Evolutionary conservation across 1,140 invertebrate genomes (phyloP), one percentile per base, ranked within the genome.

Genomic region (Bombyx mori): DNA sequence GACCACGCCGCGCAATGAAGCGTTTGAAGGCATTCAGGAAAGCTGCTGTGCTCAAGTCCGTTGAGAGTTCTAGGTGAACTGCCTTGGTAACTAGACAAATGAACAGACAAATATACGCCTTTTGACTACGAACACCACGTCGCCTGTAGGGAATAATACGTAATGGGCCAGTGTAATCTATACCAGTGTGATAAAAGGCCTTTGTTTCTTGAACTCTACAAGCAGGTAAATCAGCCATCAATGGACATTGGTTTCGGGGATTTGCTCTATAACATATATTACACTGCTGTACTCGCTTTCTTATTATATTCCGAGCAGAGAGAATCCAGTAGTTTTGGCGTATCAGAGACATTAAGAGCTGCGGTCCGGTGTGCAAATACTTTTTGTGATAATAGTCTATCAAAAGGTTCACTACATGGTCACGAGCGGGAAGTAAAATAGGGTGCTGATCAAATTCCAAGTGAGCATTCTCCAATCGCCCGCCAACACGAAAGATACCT

Each of bases 81-180:
- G 12, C 12, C 12, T 18, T 18, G 12, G 12, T 18, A 18, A 18
- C 12, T 8, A 79, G 67, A 63, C 83, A 88, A 7, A 80, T 61
- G 62, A 85, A 85, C 9, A 87, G 7, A 51, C 65, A 68, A 8
- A 81, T 35, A 52, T 82, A 86, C 6, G 62, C 73, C 58, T 88
- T 88, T 12, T 66, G 54, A 44, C 63, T 60, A 8, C 54, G 61
- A 6, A 63, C 56, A 10, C 66, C 68, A 12, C 73, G 63, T 26
- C 52, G 45, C 12, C 64, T 53, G 8, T 48, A 50, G 22, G 61
- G 57, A 42, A 65, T 74, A 5, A 79, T 57, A 12, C 48, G 46
- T 53, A 86, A 70, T 0, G 80, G 80, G 8, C 83, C 85, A 1
- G 71, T 74, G 57, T 71, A 86, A 60, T 88, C 82, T 1, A 79